Percentiles rank a stretch among this genome's conserved stretches.
These are phyloP conservation scores for Manis javanica DNA, from an alignment of 2,797 vertebrate species.

Conservation along the genomic window DNA sequence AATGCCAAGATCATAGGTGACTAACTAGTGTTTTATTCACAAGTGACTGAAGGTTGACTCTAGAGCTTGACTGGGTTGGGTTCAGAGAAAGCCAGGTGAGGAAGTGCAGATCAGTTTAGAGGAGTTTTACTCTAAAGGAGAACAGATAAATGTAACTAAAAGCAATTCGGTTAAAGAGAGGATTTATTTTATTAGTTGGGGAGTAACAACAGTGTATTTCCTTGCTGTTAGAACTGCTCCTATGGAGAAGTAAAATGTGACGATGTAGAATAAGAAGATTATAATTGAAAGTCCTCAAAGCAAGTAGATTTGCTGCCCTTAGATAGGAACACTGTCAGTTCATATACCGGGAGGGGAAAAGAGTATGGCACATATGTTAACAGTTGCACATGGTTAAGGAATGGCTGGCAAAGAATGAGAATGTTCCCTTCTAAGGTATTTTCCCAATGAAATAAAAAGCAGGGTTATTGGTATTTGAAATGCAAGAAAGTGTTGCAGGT, in stretches of 20 bases:
- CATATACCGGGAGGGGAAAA: background rate
- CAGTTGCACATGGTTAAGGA: background rate
- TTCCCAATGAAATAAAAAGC: background rate
- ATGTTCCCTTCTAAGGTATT: background rate
- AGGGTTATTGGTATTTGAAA: conserved; percentile 35
- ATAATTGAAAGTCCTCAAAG: background rate
- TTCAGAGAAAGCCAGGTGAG: background rate
- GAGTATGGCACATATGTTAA: fast-evolving
- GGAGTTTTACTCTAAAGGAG: background rate
- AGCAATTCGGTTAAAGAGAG: background rate
- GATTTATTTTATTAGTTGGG: background rate
- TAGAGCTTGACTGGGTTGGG: background rate
- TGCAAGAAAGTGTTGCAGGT: background rate
- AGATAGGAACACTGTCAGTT: background rate
- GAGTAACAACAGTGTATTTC: background rate
- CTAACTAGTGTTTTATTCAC: background rate
- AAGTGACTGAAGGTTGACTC: background rate
- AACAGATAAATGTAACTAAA: background rate
- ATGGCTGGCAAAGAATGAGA: background rate
- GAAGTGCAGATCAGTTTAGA: background rate
- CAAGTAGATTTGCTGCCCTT: background rate
- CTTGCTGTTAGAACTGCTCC: background rate
- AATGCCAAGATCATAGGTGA: background rate
- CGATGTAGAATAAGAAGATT: background rate
- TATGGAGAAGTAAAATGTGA: background rate